Conservation (phyloP, 2,888 invertebrate genomes). For the Netelia melanura region DNA sequence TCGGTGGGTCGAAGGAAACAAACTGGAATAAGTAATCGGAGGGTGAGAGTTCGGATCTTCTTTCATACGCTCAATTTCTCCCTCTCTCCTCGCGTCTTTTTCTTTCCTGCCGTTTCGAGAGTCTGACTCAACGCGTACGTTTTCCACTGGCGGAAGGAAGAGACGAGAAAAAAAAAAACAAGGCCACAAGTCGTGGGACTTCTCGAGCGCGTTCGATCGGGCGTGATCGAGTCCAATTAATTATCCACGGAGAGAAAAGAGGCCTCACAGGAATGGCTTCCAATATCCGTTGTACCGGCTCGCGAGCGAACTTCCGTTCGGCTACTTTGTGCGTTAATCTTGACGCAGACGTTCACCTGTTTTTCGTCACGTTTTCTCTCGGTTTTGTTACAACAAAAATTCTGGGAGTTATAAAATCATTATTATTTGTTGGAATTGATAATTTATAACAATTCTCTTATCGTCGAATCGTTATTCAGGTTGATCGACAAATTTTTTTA, state of each 20-base stretch:
- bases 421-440: background rate
- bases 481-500: too few relatives aligned
- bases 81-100: slow-evolving; percentile 5
- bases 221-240: slow-evolving; percentile 75
- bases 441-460: background rate
- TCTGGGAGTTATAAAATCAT: background rate
- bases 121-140: slow-evolving; percentile 60
- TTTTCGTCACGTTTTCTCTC: background rate
- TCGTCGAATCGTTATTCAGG: background rate
- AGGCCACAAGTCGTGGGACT: slow-evolving; percentile 67
- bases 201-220: slow-evolving; percentile 63
- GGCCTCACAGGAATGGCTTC: slow-evolving; percentile 71
- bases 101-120: background rate
- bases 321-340: background rate
- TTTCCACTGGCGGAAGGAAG: slow-evolving; percentile 19
- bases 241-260: slow-evolving; percentile 69
- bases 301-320: slow-evolving; percentile 59
- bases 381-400: background rate
- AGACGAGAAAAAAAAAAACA: slow-evolving; percentile 36
- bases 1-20: slow-evolving; percentile 15
- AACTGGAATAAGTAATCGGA: slow-evolving; percentile 48
- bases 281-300: slow-evolving; percentile 76
- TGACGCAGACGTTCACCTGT: background rate
- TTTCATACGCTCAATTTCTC: slow-evolving; percentile 11
- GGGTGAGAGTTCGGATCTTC: slow-evolving; percentile 46